A percentile compares a stretch with the other conserved stretches of the same genome.
These are phyloP conservation scores for Mormyrus hasselquistii DNA, from an alignment of 2,797 vertebrate genomes.

Conservation along the genomic window DNA sequence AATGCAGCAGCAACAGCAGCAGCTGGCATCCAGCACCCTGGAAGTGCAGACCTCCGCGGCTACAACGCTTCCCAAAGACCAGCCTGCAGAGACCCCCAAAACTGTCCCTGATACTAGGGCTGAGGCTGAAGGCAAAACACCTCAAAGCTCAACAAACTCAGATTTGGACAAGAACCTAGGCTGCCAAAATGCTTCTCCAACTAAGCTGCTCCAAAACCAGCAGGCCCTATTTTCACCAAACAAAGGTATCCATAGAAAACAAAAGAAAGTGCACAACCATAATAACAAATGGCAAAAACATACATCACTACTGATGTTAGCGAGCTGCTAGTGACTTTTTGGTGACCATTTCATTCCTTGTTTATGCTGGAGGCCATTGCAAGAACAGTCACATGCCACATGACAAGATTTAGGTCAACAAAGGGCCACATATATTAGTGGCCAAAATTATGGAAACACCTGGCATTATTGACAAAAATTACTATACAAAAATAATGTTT, in stretches of 20 bases:
- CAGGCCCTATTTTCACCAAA: constrained; percentile 74
- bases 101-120: constrained; percentile 39
- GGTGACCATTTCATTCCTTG: not conserved
- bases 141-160: constrained; percentile 74
- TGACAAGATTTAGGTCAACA: not conserved
- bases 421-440: not conserved
- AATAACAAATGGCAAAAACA: not conserved
- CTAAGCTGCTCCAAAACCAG: constrained; percentile 70
- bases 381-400: not conserved
- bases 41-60: constrained; percentile 64
- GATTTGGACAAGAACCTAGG: constrained; percentile 95
- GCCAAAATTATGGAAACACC: not conserved
- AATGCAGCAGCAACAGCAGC: constrained; percentile 39
- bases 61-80: constrained; percentile 25
- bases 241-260: constrained; percentile 68
- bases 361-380: not conserved
- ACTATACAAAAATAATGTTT: not conserved
- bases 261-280: not conserved
- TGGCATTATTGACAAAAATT: not conserved
- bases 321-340: not conserved
- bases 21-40: constrained; percentile 42
- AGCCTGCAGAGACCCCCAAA: not conserved
- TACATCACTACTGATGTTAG: not conserved
- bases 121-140: constrained; percentile 51
- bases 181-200: constrained; percentile 68